These are phyloP conservation scores for Tetragnatha montana DNA, from an alignment of 2,888 invertebrate genomes.

Conservation along the genomic window DNA sequence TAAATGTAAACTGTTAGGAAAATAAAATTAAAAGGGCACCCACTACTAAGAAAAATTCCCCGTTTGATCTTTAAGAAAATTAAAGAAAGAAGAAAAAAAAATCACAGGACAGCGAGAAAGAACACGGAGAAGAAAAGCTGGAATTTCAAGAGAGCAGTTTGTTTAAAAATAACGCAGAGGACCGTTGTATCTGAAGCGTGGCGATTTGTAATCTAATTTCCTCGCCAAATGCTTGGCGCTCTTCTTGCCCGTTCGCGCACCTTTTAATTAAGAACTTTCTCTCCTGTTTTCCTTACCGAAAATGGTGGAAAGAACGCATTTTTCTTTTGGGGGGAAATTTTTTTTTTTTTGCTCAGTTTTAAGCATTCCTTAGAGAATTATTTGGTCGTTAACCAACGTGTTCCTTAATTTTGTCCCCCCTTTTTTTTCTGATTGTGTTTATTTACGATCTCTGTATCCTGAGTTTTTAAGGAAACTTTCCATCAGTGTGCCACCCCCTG, in stretches of 20 bases:
- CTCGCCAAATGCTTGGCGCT: slow-evolving; percentile 53
- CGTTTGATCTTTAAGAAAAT: slow-evolving; percentile 1
- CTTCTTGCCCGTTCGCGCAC: slow-evolving; percentile 22
- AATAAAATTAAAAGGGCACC: neutral
- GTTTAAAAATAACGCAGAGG: slow-evolving; percentile 16
- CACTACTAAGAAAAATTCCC: neutral
- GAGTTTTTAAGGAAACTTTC: slow-evolving; percentile 20
- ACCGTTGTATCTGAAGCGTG: slow-evolving; percentile 45
- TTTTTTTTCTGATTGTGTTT: neutral
- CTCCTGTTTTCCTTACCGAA: slow-evolving; percentile 19
- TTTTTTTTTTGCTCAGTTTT: slow-evolving; percentile 6
- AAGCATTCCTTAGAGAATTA: slow-evolving; percentile 27
- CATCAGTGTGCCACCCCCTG: neutral
- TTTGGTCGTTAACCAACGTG: slow-evolving; percentile 53
- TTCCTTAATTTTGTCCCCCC: slow-evolving; percentile 17
- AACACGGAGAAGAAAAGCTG: neutral
- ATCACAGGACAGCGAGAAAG: neutral
- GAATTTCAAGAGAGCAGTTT: slow-evolving; percentile 31
- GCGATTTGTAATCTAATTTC: slow-evolving; percentile 61
- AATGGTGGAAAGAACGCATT: slow-evolving; percentile 38
- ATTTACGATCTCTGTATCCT: slow-evolving; percentile 2
- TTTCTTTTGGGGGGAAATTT: slow-evolving; percentile 8
- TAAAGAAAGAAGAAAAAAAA: neutral
- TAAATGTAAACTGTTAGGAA: neutral
- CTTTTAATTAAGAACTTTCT: slow-evolving; percentile 57